Base-by-base conservation (phyloP, 1,140 invertebrate species). In the Battus philenor region DNA sequence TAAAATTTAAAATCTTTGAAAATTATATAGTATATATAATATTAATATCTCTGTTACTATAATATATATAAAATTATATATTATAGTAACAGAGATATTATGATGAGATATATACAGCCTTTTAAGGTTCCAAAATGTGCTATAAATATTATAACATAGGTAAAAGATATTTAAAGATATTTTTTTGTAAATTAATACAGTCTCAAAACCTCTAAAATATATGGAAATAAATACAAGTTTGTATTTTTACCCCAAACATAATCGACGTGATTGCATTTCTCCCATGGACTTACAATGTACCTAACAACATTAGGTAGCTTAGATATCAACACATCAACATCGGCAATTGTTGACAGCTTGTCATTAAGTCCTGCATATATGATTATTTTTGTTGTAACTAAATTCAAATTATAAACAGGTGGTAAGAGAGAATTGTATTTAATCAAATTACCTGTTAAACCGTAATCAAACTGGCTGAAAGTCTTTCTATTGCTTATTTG, bases 381-480 rank as follows among this genome's bases (percentile, higher is more conserved):
- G 4, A 44, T 30, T 26, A 33, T 22, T 32, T 44, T 44, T 13
- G 43, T 32, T 2, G 16, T 44, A 12, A 44, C 30, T 1, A 32
- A 24, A 15, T 22, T 26, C 17, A 44, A 22, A 22, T 44, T 20
- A 13, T 44, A 44, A 9, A 26, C 3, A 3, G 43, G 43, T 5
- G 43, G 43, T 9, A 24, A 16, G 13, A 30, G 13, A 5, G 29
- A 32, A 33, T 33, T 33, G 16, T 44, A 44, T 4, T 16, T 22
- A 10, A 20, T 30, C 13, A 31, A 13, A 13, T 44, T 44, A 2
- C 43, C 43, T 24, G 17, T 12, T 8, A 3, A 15, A 24, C 43
- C 43, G 24, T 44, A 44, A 6, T 44, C 30, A 12, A 32, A 44
- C 10, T 44, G 43, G 2, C 15, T 30, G n/a, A 44, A 44, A 18